A percentile compares a stretch with the other conserved stretches of the same genome.
Evolutionary conservation across 30 jellyfish, hydroid and myxozoan species (phyloP).

Genomic region (Pelagia noctiluca): DNA sequence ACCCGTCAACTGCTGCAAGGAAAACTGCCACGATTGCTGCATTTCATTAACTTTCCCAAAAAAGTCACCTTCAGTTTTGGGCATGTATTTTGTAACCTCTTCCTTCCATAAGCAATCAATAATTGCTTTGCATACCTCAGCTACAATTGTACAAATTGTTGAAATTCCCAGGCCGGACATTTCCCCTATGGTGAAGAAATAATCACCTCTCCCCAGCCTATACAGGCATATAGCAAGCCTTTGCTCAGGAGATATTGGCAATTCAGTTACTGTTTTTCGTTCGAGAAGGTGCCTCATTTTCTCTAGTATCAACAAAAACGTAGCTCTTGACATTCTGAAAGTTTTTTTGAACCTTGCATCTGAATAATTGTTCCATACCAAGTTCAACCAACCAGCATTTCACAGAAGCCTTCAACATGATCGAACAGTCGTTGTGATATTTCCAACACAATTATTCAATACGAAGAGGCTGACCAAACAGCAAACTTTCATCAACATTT

Average conservation of each 20-base stretch:
- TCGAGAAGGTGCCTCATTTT: slow-evolving; percentile 1
- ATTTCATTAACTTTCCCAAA: neutral
- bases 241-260: slow-evolving; percentile 22
- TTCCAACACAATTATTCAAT: neutral
- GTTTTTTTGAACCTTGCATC: slow-evolving; percentile 12
- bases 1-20: slow-evolving; percentile 25
- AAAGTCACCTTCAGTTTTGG: neutral
- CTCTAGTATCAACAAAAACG: neutral
- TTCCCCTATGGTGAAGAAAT: slow-evolving; percentile 27
- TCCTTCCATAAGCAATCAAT: slow-evolving; percentile 15
- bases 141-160: slow-evolving; percentile 19
- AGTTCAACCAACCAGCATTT: slow-evolving; percentile 3
- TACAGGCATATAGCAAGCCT: slow-evolving; percentile 30
- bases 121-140: slow-evolving; percentile 8
- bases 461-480: neutral
- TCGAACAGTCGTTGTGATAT: neutral
- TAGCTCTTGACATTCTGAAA: slow-evolving; percentile 24
- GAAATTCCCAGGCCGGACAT: slow-evolving; percentile 27
- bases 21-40: slow-evolving; percentile 15
- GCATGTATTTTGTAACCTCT: neutral
- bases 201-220: slow-evolving; percentile 30
- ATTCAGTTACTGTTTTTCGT: slow-evolving; percentile 11
- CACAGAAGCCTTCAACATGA: neutral
- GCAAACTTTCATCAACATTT: slow-evolving; percentile 6
- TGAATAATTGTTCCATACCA: neutral